Conservation (phyloP, 35 echinoderm and acorn worm species). For the Apostichopus japonicus region DNA sequence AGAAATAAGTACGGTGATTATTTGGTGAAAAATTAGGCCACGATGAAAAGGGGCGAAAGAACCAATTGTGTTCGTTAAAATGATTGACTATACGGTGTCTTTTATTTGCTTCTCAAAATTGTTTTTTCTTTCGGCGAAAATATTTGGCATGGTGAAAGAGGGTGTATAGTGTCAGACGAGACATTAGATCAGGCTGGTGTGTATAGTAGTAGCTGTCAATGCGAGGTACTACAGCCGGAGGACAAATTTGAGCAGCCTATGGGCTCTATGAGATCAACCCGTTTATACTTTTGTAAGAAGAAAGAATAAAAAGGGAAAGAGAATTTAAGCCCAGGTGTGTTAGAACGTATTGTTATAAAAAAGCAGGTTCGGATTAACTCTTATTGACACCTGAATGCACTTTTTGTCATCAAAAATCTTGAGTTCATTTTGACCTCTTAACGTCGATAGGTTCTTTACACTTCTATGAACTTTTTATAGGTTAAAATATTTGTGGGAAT, state of each 20-base stretch:
- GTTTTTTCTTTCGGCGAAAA: conserved; percentile 48
- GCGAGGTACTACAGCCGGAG: neutral
- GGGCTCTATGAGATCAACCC: neutral
- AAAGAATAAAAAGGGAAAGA: too few species aligned
- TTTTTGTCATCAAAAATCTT: neutral
- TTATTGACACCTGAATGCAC: neutral
- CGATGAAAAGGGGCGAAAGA: neutral
- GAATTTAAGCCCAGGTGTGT: neutral
- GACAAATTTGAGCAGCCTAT: neutral
- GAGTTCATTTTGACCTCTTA: neutral
- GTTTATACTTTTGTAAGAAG: neutral
- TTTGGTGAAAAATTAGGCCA: conserved; percentile 19
- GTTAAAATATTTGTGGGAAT: neutral
- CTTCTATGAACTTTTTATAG: neutral
- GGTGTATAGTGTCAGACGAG: neutral
- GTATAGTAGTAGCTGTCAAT: neutral
- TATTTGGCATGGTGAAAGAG: conserved; percentile 17
- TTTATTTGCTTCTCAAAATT: conserved; percentile 40
- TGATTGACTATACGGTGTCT: conserved; percentile 24
- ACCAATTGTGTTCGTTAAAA: neutral
- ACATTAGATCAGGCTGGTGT: neutral
- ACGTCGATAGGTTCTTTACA: neutral
- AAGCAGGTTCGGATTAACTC: neutral
- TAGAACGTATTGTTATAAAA: neutral
- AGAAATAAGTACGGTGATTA: neutral